Percentiles rank a stretch among this genome's conserved stretches.
Evolutionary conservation across 2,797 vertebrate genomes (phyloP).

Genomic region (Rachycentron canadum): DNA sequence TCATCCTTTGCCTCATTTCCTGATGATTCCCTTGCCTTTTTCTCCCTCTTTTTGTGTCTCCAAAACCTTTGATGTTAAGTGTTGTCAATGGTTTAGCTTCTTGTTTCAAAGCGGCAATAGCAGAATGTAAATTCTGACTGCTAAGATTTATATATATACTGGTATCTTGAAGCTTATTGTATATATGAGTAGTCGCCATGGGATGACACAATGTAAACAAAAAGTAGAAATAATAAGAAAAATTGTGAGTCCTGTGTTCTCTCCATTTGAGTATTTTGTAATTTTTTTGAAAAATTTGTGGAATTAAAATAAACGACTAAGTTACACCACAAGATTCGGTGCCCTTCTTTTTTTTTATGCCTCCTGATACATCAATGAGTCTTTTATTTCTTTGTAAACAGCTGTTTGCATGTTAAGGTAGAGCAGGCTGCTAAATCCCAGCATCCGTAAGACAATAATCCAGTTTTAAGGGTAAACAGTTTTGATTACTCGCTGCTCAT

Average conservation of each 20-base stretch:
- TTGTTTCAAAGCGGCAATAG: conserved; percentile 94
- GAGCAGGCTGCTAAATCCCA: conserved; percentile 32
- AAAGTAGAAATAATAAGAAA: conserved; percentile 98
- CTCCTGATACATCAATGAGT: background rate
- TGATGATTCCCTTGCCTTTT: conserved; percentile 72
- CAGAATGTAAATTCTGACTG: conserved; percentile 97
- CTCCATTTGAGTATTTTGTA: conserved; percentile 99
- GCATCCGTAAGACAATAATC: conserved; percentile 44
- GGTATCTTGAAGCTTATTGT: conserved; percentile 99
- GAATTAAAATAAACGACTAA: conserved; percentile 99
- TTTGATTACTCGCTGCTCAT: conserved; percentile 34
- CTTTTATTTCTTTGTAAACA: background rate
- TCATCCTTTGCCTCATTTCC: conserved; percentile 61
- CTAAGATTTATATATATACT: conserved; percentile 98
- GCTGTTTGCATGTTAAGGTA: conserved; percentile 23
- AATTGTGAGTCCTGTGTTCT: conserved; percentile 99
- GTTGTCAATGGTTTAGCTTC: conserved; percentile 97
- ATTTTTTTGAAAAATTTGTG: conserved; percentile 99
- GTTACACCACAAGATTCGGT: conserved; percentile 93
- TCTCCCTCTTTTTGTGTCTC: conserved; percentile 90
- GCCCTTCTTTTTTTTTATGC: conserved; percentile 22
- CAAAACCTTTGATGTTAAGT: conserved; percentile 94
- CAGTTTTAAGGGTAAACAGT: conserved; percentile 50
- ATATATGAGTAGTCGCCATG: conserved; percentile 99
- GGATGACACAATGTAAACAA: conserved; percentile 99